Conservation (phyloP, 2,797 vertebrate genomes). For the Spinus olivaceus region DNA sequence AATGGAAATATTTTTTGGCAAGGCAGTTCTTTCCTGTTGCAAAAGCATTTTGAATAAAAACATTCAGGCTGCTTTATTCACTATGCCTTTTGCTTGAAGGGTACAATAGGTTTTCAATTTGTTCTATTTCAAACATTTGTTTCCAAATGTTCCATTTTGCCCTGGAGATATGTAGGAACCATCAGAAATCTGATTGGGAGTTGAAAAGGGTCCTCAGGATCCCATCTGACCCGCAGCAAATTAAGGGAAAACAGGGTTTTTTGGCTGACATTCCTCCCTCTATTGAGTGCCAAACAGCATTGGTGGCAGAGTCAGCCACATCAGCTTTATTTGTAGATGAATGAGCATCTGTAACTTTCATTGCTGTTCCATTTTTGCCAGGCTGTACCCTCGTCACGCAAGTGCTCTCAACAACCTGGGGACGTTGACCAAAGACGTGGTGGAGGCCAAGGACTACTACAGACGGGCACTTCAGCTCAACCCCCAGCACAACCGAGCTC, state of each 20-base stretch:
- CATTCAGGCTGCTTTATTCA: not conserved
- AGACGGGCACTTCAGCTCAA: slow-evolving; percentile 87
- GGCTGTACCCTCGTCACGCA: slow-evolving; percentile 92
- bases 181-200: not conserved
- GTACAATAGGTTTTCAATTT: not conserved
- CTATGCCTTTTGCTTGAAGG: not conserved
- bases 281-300: not conserved
- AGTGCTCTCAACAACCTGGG: slow-evolving; percentile 97
- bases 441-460: slow-evolving; percentile 89
- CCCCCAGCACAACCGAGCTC: slow-evolving; percentile 91
- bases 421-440: slow-evolving; percentile 83
- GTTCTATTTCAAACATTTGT: not conserved
- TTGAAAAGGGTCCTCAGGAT: not conserved
- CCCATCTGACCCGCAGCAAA: not conserved
- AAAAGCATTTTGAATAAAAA: not conserved
- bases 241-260: not conserved
- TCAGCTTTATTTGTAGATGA: not conserved
- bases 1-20: not conserved
- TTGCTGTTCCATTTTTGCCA: slow-evolving; percentile 45
- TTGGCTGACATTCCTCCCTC: not conserved
- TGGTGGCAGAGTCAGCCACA: not conserved
- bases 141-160: not conserved
- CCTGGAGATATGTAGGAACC: not conserved
- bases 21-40: not conserved
- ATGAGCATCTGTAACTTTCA: not conserved